Evolutionary conservation across 2,888 invertebrate genomes (phyloP), one percentile per base, ranked within the genome.

Genomic region (Clivina fossor): DNA sequence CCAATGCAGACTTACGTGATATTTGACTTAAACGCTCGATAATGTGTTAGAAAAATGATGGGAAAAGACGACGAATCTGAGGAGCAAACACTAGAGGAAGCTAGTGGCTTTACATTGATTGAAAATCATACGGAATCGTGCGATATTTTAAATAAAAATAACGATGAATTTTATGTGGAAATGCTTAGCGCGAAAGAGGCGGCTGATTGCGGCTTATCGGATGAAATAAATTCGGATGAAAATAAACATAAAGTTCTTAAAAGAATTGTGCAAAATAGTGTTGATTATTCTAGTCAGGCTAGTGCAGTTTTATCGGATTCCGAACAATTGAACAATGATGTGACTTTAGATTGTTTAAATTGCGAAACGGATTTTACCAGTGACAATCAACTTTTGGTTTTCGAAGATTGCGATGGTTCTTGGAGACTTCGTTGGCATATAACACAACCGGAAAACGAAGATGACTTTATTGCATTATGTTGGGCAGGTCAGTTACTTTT

Each of bases 381-480:
- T 20, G 24, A 35, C 15, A 49, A 65, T 59, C 65, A 76, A 57
- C 69, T 68, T 58, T 79, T 78, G 75, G 75, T 72, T 8, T 68
- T 74, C 54, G 74, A 78, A 60, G 74, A 73, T 32, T 71, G 71
- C 62, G 60, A 69, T 47, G 71, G 75, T 60, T 60, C 61, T 35
- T 72, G 71, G 71, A 61, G 68, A 53, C 56, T 73, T 16, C 71
- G 74, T 62, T 82, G 81, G 81, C 72, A 68, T 53, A 65, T 81
- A 37, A 71, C 73, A 9, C 60, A 65, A 50, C 67, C 67, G 30
- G 55, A 55, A 35, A 66, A 66, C 26, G 74, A 77, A 53, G 77
- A 74, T 46, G 81, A 82, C 66, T 81, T 78, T 69, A 74, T 82
- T 64, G 80, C 77, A 43, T 68, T 82, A 61, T 81, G 78, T 68